Percentiles rank a stretch among this genome's conserved stretches.
Conservation (phyloP, 2,888 invertebrate genomes). For the Acanthosepion lycidas region DNA sequence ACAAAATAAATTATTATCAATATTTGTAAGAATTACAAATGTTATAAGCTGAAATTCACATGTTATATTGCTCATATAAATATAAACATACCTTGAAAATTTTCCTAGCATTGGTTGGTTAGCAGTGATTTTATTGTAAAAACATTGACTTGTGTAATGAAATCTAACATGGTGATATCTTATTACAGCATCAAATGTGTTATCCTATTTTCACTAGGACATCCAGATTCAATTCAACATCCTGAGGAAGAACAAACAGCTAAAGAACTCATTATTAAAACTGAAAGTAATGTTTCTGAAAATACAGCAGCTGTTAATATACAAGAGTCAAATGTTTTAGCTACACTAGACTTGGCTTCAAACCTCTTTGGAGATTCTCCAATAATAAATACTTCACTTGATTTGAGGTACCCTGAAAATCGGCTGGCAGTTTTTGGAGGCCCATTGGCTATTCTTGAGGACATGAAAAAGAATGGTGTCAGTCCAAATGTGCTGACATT, state of each 20-base stretch:
- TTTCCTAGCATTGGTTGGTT: too few relatives aligned
- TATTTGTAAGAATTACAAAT: too few relatives aligned
- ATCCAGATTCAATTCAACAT: neutral
- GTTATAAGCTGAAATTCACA: too few relatives aligned
- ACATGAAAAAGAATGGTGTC: conserved; percentile 82
- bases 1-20: too few relatives aligned
- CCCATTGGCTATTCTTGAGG: conserved; percentile 82
- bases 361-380: conserved; percentile 23
- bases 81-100: too few relatives aligned
- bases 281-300: neutral
- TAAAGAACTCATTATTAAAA: neutral
- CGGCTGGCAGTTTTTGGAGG: conserved; percentile 84
- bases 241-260: neutral
- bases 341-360: neutral
- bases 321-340: neutral
- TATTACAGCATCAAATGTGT: too few relatives aligned
- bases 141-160: too few relatives aligned
- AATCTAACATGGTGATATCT: too few relatives aligned
- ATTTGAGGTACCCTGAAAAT: conserved; percentile 55
- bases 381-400: conserved; percentile 46
- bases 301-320: conserved; percentile 46
- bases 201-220: neutral
- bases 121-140: too few relatives aligned
- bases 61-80: too few relatives aligned
- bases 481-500: conserved; percentile 86